Evolutionary conservation across 2,888 invertebrate genomes (phyloP).

Genomic region (Hipparchia sbordonii): DNA sequence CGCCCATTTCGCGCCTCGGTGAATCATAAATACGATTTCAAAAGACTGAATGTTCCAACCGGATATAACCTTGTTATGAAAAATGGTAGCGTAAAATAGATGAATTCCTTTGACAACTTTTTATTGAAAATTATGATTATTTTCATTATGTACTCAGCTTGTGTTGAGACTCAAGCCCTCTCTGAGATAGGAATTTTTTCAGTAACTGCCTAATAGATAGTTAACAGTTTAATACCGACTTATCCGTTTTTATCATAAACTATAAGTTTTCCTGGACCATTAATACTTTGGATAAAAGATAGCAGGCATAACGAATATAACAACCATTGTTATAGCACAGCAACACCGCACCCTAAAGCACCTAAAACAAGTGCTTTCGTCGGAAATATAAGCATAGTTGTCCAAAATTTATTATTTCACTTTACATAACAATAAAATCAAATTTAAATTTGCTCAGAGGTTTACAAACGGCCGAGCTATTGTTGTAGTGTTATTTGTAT

Average conservation of each 20-base stretch:
- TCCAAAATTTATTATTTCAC: constrained; percentile 21
- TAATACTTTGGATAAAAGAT: not conserved
- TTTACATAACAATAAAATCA: constrained; percentile 35
- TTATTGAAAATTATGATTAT: not conserved
- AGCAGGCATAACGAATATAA: not conserved
- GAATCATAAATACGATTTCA: constrained; percentile 3
- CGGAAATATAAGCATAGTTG: constrained; percentile 20
- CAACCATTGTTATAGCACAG: not conserved
- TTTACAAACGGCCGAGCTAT: constrained; percentile 31
- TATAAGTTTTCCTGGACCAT: not conserved
- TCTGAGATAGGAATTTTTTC: no score
- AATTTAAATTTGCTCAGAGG: constrained; percentile 36
- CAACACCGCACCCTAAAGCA: not conserved
- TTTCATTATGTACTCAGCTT: no score
- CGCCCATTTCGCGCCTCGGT: not conserved
- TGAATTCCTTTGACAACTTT: not conserved
- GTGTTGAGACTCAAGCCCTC: no score
- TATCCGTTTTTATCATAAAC: no score
- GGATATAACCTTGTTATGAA: constrained; percentile 7
- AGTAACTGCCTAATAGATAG: no score
- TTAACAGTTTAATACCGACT: no score
- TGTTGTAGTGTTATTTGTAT: constrained; percentile 33
- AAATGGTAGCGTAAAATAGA: not conserved
- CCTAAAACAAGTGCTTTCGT: not conserved
- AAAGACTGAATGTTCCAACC: constrained; percentile 3